Evolutionary conservation across 2,113 vertebrate genomes (phyloP), one percentile per base, ranked within the genome.

Genomic region (Dasyornis broadbenti): DNA sequence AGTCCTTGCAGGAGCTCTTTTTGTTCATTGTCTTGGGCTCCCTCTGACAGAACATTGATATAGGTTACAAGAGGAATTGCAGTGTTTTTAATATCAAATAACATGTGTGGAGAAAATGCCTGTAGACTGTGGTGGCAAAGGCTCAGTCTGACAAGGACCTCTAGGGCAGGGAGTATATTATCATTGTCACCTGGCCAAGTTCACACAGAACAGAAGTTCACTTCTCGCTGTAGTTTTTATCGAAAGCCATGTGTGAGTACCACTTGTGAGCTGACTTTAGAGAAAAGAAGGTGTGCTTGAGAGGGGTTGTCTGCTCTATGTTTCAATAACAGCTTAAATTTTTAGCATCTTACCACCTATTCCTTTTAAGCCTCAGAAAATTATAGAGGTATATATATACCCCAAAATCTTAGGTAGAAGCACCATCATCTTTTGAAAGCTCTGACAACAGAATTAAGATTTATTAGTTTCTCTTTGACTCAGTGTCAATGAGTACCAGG

Each of bases 51-150:
- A 65, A 86, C 69, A 92, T 69, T 89, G 92, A 90, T 93, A 92
- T 22, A 39, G 63, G 72, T 77, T 79, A 81, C 57, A 68, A 68
- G 61, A 86, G 65, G 45, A 13, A 84, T 45, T 69, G 76, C 72
- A 68, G 49, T 50, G 60, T 83, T 83, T 95, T 92, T 66, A 45
- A 90, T 95, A 76, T 92, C 90, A 93, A 91, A 88, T 82, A 93
- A 83, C 66, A n/a, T 7, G 12, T 52, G 49, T 35, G 57, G 69
- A 78, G 40, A 86, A 82, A 95, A 92, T 37, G 17, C 21, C 88
- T 93, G 71, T 57, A 84, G 86, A 47, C 40, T 78, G 47, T 63
- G 68, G 80, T 96, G 83, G 76, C 86, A 93, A 86, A 92, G 49
- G 15, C 86, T 90, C 52, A 45, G 73, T 72, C 81, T 89, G 81